A percentile compares a stretch with the other conserved stretches of the same genome.
Conservation (phyloP, 2,888 invertebrate species). For the Drosophila kanekoi region DNA sequence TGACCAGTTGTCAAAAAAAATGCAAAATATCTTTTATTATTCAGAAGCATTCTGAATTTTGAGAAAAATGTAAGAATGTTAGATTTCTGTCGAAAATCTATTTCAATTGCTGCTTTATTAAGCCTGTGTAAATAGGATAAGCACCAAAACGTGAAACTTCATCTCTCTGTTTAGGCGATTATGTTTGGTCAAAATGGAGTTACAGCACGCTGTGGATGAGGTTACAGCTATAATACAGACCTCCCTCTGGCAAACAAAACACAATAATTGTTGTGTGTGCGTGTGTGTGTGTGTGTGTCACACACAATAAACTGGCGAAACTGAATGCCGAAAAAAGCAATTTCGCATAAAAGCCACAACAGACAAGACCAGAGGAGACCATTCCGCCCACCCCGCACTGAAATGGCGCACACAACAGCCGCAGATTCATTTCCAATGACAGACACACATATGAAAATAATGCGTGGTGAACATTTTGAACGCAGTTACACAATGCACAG, state of each 20-base stretch:
- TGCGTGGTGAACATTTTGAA: constrained; percentile 64
- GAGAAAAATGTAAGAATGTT: neutral
- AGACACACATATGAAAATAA: constrained; percentile 70
- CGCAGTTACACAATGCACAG: constrained; percentile 46
- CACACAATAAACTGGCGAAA: constrained; percentile 37
- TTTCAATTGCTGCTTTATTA: constrained; percentile 6
- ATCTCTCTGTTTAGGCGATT: constrained; percentile 20
- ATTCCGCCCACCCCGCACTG: constrained; percentile 6
- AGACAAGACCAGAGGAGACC: constrained; percentile 61
- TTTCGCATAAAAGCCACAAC: constrained; percentile 76
- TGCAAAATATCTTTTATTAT: too few relatives aligned
- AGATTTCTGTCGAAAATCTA: neutral
- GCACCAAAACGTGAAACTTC: constrained; percentile 24
- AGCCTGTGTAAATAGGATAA: constrained; percentile 28
- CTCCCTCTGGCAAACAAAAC: constrained; percentile 15
- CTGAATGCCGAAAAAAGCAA: constrained; percentile 62
- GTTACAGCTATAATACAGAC: constrained; percentile 3
- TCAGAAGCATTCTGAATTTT: too few relatives aligned
- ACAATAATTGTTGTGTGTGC: constrained; percentile 12
- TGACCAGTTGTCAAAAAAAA: too few relatives aligned
- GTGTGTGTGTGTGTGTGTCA: constrained; percentile 10
- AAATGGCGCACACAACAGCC: constrained; percentile 54
- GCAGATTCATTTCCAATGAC: constrained; percentile 69
- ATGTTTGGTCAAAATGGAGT: constrained; percentile 37
- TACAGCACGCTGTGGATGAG: constrained; percentile 27